phyloP scores from a whole-genome alignment of 2,888 invertebrate genomes.

The Xestoiulus laeticollis region DNA sequence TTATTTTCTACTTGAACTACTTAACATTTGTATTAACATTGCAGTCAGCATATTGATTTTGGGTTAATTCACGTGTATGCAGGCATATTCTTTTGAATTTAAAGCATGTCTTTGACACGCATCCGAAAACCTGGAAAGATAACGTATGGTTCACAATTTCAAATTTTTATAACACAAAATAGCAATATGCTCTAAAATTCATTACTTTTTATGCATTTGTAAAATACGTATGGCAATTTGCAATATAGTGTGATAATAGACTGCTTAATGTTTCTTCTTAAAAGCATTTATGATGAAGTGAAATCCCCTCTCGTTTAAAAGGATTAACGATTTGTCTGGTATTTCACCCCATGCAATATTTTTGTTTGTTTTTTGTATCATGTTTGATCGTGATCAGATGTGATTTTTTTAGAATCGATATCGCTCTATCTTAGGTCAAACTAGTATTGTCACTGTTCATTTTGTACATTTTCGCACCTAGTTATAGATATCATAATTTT shows the following conservation, averaged over 20 bases:
- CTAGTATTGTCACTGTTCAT: not conserved
- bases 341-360: not conserved
- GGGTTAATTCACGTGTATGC: too few relatives aligned
- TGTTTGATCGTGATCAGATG: not conserved
- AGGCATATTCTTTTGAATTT: too few relatives aligned
- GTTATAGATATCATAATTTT: not conserved
- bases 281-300: not conserved
- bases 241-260: not conserved
- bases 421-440: not conserved
- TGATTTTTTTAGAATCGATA: not conserved
- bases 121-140: too few relatives aligned
- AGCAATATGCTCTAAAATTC: too few relatives aligned
- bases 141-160: too few relatives aligned
- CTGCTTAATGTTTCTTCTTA: not conserved
- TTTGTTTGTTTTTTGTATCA: not conserved
- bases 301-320: not conserved
- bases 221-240: not conserved
- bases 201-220: too few relatives aligned
- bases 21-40: too few relatives aligned
- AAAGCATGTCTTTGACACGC: too few relatives aligned
- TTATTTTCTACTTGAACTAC: too few relatives aligned
- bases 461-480: not conserved
- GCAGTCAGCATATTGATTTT: too few relatives aligned
- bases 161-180: too few relatives aligned
- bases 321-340: not conserved